Percentiles rank a stretch among this genome's conserved stretches.
These are phyloP conservation scores for Pterostichus madidus DNA, from an alignment of 2,888 invertebrate species.

Conservation along the genomic window DNA sequence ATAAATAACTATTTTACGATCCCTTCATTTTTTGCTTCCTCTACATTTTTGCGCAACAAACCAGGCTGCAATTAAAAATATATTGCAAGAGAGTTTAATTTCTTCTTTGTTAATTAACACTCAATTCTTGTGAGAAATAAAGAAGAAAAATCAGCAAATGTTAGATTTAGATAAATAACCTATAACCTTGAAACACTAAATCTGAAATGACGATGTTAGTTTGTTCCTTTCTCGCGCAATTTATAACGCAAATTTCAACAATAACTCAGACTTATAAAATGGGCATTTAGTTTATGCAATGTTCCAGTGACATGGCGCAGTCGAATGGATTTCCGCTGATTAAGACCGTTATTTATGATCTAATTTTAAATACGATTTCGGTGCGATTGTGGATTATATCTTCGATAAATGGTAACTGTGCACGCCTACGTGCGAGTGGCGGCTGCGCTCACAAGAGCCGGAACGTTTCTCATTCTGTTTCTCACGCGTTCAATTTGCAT, in stretches of 20 bases:
- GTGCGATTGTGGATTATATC: conserved; percentile 62
- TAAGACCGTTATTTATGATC: conserved; percentile 64
- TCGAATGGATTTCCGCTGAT: conserved; percentile 49
- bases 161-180: no score
- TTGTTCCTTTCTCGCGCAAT: neutral
- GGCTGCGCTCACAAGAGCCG: neutral
- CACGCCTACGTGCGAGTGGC: conserved; percentile 47
- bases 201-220: neutral
- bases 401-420: conserved; percentile 59
- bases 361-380: conserved; percentile 66
- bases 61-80: no score
- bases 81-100: no score
- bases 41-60: no score
- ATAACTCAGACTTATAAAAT: conserved; percentile 49
- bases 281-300: conserved; percentile 2
- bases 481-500: neutral
- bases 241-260: conserved; percentile 43
- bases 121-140: no score
- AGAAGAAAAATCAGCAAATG: no score
- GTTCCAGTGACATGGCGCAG: no score
- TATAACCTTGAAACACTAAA: neutral
- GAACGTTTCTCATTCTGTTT: neutral
- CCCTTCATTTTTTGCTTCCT: no score
- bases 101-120: no score
- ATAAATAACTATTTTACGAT: no score